Evolutionary conservation across 2,797 vertebrate genomes (phyloP), one percentile per base, ranked within the genome.

Genomic region (Enteromius unitaeniatus): DNA sequence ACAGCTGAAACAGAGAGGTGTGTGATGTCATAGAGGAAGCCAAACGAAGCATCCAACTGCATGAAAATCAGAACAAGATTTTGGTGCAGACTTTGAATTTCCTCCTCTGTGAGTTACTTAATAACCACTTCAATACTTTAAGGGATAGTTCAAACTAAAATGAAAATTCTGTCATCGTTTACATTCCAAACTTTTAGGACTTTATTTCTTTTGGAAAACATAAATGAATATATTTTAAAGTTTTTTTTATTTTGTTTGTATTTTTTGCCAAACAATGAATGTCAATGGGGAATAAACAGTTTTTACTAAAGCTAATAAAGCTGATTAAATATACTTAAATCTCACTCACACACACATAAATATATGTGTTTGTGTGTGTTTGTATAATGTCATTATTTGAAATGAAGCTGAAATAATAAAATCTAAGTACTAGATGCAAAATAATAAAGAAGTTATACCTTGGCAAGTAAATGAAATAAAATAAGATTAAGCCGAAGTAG

Each of bases 1-100:
- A 49, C 45, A 42, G 69, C 34, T 79, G 65, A 64, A 80, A 78
- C 58, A 42, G 67, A 86, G 79, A 47, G 64, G 37, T 70, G 64
- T 47, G 85, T 73, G 81, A 79, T 79, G 31, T n/a, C 49, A 45
- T 70, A 47, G 40, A 11, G 4, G 55, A 80, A 45, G 28, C 49
- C 23, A 14, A 83, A 78, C 28, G 40, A 4, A 84, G 17, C 64
- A 5, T 69, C 8, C 42, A 51, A 1, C 53, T 53, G 42, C 23
- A 1, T 40, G 14, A 64, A 28, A 26, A 49, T 37, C 28, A n/a
- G 17, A 15, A 51, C 26, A 11, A 31, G 19, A 75, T 55, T 55
- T 74, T 79, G 3, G 8, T 28, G 40, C 23, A 78, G n/a, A 10
- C 37, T 0, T 17, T 62, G 37, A 45, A 28, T 11, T 62, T 45